phyloP scores from a whole-genome alignment of 2,113 vertebrate genomes.

The Rallus limicola region DNA sequence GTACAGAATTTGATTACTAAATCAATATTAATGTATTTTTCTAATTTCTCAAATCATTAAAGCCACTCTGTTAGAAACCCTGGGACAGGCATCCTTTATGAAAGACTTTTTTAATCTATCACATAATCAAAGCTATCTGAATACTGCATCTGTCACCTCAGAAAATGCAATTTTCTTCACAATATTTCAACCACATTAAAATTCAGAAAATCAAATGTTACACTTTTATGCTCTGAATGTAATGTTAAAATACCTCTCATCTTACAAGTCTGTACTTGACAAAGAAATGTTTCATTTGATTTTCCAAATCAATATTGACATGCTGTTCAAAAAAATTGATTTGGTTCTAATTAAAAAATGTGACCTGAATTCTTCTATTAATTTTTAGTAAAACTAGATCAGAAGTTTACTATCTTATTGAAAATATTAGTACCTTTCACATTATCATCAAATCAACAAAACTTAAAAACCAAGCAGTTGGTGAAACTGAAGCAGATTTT shows the following conservation, averaged over 20 bases:
- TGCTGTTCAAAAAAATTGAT: slow-evolving; percentile 79
- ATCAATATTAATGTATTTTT: slow-evolving; percentile 53
- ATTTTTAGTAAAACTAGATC: slow-evolving; percentile 6
- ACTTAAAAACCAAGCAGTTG: background rate
- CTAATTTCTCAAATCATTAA: slow-evolving; percentile 78
- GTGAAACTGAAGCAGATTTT: background rate
- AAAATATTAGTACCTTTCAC: background rate
- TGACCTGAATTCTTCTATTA: slow-evolving; percentile 39
- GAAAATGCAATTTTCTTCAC: slow-evolving; percentile 81
- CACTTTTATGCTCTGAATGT: slow-evolving; percentile 75
- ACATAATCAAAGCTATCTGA: slow-evolving; percentile 81
- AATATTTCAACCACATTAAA: slow-evolving; percentile 83
- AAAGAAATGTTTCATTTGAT: slow-evolving; percentile 82
- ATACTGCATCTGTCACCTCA: slow-evolving; percentile 80
- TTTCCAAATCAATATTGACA: slow-evolving; percentile 82
- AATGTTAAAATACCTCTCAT: slow-evolving; percentile 60
- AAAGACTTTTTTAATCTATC: slow-evolving; percentile 73
- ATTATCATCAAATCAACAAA: background rate
- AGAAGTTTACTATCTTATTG: background rate
- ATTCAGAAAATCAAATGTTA: slow-evolving; percentile 82
- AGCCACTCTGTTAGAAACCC: slow-evolving; percentile 76
- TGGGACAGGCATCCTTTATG: background rate
- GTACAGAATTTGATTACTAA: slow-evolving; percentile 47
- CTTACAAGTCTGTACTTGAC: slow-evolving; percentile 71
- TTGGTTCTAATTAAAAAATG: slow-evolving; percentile 82